These are phyloP conservation scores for Gopherus evgoodei DNA, from an alignment of 2,113 vertebrate genomes.

Conservation along the genomic window DNA sequence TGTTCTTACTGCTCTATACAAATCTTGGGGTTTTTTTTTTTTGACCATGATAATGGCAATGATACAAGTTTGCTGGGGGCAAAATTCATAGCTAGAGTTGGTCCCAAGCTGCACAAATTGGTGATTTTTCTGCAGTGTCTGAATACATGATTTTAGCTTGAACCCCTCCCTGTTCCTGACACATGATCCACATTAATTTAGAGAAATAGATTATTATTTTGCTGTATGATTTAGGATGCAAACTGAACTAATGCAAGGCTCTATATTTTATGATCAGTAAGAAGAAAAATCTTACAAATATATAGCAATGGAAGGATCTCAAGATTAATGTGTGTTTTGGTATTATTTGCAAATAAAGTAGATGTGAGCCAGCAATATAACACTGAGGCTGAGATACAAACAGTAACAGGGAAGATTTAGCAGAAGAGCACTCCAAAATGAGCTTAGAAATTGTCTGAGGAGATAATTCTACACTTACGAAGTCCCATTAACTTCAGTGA, in stretches of 20 bases:
- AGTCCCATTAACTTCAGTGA: accelerated
- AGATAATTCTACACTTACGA: not conserved
- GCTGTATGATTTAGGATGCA: not conserved
- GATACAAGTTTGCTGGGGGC: not conserved
- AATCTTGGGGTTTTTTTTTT: not conserved
- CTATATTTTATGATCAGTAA: not conserved
- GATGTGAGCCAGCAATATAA: not conserved
- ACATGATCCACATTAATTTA: not conserved
- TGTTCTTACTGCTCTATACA: not conserved
- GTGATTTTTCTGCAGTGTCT: not conserved
- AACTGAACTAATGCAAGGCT: not conserved
- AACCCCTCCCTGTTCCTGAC: not conserved
- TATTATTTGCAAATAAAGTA: constrained; percentile 8
- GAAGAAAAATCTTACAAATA: not conserved
- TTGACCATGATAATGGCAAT: not conserved
- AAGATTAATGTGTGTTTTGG: not conserved
- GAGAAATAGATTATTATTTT: not conserved
- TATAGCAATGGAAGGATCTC: not conserved
- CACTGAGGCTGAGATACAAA: constrained; percentile 14
- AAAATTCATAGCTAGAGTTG: not conserved
- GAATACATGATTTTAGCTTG: not conserved
- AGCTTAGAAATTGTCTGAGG: not conserved
- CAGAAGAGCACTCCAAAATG: not conserved
- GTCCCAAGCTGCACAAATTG: not conserved
- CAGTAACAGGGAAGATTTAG: not conserved